Evolutionary conservation across 2,888 invertebrate species (phyloP).

Genomic region (Cotesia congregata): DNA sequence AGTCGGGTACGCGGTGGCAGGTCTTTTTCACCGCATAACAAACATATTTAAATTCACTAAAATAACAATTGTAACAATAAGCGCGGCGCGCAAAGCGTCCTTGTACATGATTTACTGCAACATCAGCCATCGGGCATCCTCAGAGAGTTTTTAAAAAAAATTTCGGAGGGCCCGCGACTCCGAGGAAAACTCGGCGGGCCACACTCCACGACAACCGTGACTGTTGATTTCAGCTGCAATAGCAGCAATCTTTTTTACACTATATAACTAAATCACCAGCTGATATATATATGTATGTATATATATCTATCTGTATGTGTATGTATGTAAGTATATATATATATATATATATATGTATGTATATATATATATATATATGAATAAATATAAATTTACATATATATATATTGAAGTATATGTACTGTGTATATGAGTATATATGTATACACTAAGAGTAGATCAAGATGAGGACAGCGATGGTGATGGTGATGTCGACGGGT

Average conservation of each 20-base stretch:
- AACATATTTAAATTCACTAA: conserved; percentile 51
- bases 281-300: conserved; percentile 1
- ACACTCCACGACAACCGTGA: conserved; percentile 2
- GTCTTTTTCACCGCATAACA: conserved; percentile 45
- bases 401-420: no score
- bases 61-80: conserved; percentile 57
- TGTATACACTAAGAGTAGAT: not conserved
- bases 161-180: conserved; percentile 41
- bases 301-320: no score
- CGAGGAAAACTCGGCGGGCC: conserved; percentile 31
- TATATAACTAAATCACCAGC: conserved; percentile 35
- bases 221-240: conserved; percentile 25
- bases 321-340: no score
- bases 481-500: conserved; percentile 27
- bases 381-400: no score
- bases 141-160: conserved; percentile 61
- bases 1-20: conserved; percentile 45
- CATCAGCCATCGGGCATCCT: conserved; percentile 87
- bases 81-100: conserved; percentile 73
- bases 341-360: no score
- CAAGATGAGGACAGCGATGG: conserved; percentile 31
- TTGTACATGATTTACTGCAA: conserved; percentile 78
- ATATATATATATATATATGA: no score
- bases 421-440: no score
- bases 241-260: conserved; percentile 24